phyloP scores from a whole-genome alignment of 2,888 invertebrate genomes.

The Linhomoeus sp. region DNA sequence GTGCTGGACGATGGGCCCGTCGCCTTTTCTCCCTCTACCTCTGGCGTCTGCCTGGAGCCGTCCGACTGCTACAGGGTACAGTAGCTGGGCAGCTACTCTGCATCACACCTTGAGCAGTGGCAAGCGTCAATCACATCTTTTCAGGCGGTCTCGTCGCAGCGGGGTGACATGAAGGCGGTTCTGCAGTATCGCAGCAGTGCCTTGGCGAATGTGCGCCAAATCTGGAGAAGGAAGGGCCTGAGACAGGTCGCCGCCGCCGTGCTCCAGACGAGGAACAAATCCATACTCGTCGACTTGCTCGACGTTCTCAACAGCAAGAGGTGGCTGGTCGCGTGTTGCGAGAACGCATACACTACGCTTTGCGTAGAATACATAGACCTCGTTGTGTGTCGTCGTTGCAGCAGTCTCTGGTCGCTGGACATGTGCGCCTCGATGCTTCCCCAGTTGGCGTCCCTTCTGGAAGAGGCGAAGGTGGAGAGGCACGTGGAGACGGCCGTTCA shows the following conservation, averaged over 20 bases:
- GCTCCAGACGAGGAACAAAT: neutral
- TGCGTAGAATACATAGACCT: no score
- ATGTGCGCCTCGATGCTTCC: neutral
- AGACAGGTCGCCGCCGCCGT: neutral
- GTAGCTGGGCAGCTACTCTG: no score
- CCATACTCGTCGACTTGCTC: neutral
- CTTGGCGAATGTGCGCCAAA: neutral
- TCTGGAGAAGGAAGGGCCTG: neutral
- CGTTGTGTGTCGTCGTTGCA: no score
- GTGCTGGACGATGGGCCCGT: no score
- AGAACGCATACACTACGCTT: no score
- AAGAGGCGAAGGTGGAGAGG: neutral
- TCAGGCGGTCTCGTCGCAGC: no score
- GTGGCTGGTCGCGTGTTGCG: neutral
- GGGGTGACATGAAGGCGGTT: neutral
- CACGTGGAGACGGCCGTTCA: neutral
- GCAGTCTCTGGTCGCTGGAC: constrained; percentile 1
- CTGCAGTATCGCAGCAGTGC: neutral
- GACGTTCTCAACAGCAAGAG: neutral
- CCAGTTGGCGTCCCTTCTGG: neutral
- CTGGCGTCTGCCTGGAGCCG: no score
- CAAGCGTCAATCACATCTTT: no score
- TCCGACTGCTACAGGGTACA: no score
- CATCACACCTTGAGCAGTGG: no score
- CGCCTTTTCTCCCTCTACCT: no score